phyloP scores from a whole-genome alignment of 1,140 invertebrate species.

The Drosophila insularis region DNA sequence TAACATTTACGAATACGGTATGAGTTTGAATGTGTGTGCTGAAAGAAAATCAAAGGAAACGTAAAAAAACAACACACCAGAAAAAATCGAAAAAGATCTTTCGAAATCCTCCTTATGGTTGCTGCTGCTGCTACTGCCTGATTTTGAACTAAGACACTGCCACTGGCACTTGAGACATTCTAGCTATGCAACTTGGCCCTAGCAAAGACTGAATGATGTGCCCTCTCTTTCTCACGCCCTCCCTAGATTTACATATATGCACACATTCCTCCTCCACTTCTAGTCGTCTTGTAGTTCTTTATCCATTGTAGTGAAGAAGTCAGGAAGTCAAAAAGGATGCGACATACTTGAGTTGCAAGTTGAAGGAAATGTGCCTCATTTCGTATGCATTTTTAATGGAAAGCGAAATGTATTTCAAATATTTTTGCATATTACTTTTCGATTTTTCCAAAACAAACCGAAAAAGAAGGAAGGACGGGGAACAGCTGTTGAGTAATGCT shows the following conservation, averaged over 20 bases:
- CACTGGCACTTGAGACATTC: slow-evolving; percentile 34
- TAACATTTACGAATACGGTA: slow-evolving; percentile 65
- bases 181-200: slow-evolving; percentile 45
- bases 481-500: neutral
- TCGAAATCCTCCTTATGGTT: slow-evolving; percentile 54
- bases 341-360: slow-evolving; percentile 46
- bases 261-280: neutral
- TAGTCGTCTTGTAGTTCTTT: neutral
- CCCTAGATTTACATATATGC: neutral
- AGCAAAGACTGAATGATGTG: slow-evolving; percentile 1
- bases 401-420: neutral
- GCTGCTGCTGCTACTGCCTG: slow-evolving; percentile 27
- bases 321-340: slow-evolving; percentile 56
- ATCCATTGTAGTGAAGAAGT: slow-evolving; percentile 8
- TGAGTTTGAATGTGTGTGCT: slow-evolving; percentile 14
- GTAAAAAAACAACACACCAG: slow-evolving; percentile 10
- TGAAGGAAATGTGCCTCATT: slow-evolving; percentile 50
- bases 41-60: slow-evolving; percentile 58
- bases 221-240: neutral
- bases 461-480: neutral
- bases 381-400: slow-evolving; percentile 29
- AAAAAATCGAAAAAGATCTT: slow-evolving; percentile 40
- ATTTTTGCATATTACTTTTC: slow-evolving; percentile 5
- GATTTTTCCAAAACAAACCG: neutral
- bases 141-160: neutral